Percentiles rank a stretch among this genome's conserved stretches.
Conservation (phyloP, 2,113 vertebrate genomes). For the Dicerorhinus sumatrensis region DNA sequence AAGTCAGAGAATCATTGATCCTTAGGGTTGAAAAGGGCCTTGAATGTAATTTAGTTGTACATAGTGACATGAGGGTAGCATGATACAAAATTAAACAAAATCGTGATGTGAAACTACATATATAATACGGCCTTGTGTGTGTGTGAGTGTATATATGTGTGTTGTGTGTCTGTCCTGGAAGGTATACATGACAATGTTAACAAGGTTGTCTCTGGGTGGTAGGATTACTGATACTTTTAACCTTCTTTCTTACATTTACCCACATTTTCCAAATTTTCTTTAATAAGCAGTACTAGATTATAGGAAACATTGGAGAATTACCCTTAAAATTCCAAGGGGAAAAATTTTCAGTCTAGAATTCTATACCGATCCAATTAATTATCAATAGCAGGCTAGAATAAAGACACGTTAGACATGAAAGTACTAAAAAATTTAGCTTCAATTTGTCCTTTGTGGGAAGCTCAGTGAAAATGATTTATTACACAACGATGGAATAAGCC, state of each 20-base stretch:
- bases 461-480: slow-evolving; percentile 34
- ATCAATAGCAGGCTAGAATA: neutral
- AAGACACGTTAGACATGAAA: neutral
- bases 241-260: neutral
- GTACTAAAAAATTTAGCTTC: neutral
- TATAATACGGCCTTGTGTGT: neutral
- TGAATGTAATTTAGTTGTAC: slow-evolving; percentile 21
- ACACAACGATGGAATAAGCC: neutral
- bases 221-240: neutral
- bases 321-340: neutral
- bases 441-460: slow-evolving; percentile 5
- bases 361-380: neutral
- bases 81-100: neutral
- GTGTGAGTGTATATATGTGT: neutral
- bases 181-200: neutral
- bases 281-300: neutral
- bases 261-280: neutral
- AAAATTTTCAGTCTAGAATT: neutral
- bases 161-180: neutral
- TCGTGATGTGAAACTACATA: neutral
- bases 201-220: neutral
- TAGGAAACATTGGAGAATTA: neutral
- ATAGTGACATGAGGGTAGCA: neutral
- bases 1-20: slow-evolving; percentile 28
- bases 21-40: neutral